phyloP scores from a whole-genome alignment of 2,888 invertebrate species.

The Diachrysia chrysitis region DNA sequence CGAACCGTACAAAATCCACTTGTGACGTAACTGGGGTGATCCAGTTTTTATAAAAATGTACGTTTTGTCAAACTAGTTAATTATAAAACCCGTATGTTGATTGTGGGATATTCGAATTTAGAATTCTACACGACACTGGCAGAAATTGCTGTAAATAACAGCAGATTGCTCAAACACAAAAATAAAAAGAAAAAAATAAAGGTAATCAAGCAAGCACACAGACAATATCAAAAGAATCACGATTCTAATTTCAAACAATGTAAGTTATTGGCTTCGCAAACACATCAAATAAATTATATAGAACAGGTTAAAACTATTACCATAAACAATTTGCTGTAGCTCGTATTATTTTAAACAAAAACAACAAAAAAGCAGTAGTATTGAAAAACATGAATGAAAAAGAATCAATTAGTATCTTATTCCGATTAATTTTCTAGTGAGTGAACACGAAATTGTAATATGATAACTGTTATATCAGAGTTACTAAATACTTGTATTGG shows the following conservation, averaged over 20 bases:
- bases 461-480: conserved; percentile 22
- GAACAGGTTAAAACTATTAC: neutral
- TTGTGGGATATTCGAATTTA: neutral
- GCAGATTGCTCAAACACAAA: no score
- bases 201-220: neutral
- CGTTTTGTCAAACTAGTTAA: conserved; percentile 9
- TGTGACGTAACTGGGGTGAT: conserved; percentile 11
- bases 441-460: conserved; percentile 25
- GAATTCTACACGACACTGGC: no score
- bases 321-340: neutral
- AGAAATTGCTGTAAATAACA: no score
- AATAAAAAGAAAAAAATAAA: no score
- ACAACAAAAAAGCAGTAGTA: neutral
- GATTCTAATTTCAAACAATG: neutral
- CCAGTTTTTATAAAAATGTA: conserved; percentile 7
- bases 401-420: conserved; percentile 14
- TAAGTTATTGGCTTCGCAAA: neutral
- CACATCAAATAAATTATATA: no score
- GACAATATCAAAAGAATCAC: neutral
- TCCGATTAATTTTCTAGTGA: conserved; percentile 30
- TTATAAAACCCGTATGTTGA: neutral
- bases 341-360: neutral
- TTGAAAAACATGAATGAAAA: neutral
- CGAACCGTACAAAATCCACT: conserved; percentile 8
- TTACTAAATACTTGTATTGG: neutral